phyloP scores from a whole-genome alignment of 2,888 invertebrate genomes.

The Euclidia mi region DNA sequence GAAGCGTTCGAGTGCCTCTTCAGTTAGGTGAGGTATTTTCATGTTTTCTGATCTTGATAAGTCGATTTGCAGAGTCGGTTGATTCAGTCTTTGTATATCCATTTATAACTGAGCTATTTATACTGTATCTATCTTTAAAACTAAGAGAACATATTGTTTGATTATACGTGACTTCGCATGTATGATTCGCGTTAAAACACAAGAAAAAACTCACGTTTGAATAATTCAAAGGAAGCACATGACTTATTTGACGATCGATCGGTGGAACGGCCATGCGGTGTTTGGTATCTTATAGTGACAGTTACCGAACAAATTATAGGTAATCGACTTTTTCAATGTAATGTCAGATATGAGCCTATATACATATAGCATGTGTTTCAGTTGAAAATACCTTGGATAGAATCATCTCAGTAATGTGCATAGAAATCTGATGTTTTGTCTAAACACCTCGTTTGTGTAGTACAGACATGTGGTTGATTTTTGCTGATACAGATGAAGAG shows the following conservation, averaged over 20 bases:
- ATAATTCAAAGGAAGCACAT: constrained; percentile 46
- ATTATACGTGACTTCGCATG: constrained; percentile 41
- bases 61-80: background rate
- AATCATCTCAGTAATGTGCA: too few relatives aligned
- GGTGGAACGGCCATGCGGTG: constrained; percentile 4
- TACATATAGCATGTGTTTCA: too few relatives aligned
- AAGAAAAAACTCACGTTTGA: constrained; percentile 35
- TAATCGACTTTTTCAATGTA: constrained; percentile 8
- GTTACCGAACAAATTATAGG: constrained; percentile 33
- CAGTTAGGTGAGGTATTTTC: background rate
- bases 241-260: constrained; percentile 36
- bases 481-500: too few relatives aligned
- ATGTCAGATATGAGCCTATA: background rate
- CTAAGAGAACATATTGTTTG: constrained; percentile 20
- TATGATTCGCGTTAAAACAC: constrained; percentile 32
- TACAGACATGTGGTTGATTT: too few relatives aligned
- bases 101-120: constrained; percentile 15
- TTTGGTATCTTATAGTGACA: constrained; percentile 44
- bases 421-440: too few relatives aligned
- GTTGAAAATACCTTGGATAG: too few relatives aligned
- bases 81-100: background rate
- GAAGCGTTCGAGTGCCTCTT: background rate
- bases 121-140: constrained; percentile 36
- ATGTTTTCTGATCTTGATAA: background rate
- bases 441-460: too few relatives aligned